phyloP scores from a whole-genome alignment of 2,888 invertebrate genomes.

The Clepsis dumicolana region DNA sequence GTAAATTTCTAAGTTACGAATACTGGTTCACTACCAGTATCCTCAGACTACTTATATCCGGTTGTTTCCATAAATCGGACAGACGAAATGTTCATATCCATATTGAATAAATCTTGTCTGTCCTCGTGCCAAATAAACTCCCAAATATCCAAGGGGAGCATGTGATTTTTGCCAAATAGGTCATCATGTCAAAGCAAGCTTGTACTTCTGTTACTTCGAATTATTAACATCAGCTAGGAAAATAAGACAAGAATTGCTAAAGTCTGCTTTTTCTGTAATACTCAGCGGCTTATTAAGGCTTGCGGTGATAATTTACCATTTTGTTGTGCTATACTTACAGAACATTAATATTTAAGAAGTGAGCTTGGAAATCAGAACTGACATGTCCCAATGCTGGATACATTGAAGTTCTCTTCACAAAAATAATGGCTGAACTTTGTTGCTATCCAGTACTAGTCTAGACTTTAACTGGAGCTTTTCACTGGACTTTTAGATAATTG shows the following conservation, averaged over 20 bases:
- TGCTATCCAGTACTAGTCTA: no score
- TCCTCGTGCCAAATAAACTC: conserved; percentile 30
- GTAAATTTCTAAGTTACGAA: no score
- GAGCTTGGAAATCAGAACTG: no score
- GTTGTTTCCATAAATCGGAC: background rate
- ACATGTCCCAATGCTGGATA: no score
- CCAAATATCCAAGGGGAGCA: conserved; percentile 15
- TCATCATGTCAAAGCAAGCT: conserved; percentile 18
- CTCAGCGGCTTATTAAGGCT: background rate
- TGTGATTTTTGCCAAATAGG: conserved; percentile 35
- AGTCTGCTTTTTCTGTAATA: conserved; percentile 1
- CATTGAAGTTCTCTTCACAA: no score
- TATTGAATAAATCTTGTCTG: conserved; percentile 14
- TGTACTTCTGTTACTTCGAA: conserved; percentile 9
- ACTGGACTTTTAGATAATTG: no score
- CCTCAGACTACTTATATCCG: background rate
- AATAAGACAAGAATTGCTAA: background rate
- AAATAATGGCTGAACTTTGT: no score
- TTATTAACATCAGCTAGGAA: conserved; percentile 8
- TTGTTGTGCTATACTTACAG: no score
- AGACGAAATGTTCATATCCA: background rate
- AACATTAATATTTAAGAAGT: no score
- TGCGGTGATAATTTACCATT: background rate
- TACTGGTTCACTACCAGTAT: no score
- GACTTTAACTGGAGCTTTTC: no score